A percentile compares a stretch with the other conserved stretches of the same genome.
Conservation (phyloP, 2,797 vertebrate species). For the Cossypha dichroa region DNA sequence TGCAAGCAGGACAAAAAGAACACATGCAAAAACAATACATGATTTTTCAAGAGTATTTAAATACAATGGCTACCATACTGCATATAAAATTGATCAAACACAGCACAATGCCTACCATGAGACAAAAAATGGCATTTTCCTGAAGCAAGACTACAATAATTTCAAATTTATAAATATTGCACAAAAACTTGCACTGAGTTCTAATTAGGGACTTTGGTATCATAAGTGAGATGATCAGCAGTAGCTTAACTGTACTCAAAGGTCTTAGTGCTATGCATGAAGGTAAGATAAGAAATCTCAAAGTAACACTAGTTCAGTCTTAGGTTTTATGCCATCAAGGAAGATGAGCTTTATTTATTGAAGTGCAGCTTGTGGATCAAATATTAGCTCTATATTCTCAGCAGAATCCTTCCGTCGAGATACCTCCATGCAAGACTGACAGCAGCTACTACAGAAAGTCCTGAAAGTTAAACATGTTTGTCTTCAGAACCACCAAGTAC, state of each 20-base stretch:
- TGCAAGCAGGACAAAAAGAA: not conserved
- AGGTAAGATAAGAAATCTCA: not conserved
- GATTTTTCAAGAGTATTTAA: not conserved
- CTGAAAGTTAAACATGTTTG: not conserved
- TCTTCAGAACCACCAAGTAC: not conserved
- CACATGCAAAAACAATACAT: not conserved
- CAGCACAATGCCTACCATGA: not conserved
- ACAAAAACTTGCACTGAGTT: not conserved
- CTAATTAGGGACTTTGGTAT: not conserved
- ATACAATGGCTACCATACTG: not conserved
- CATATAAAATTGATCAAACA: not conserved
- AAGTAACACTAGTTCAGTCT: not conserved
- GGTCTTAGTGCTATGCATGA: not conserved
- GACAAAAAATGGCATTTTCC: not conserved
- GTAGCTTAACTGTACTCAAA: not conserved
- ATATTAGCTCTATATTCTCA: not conserved
- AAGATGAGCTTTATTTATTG: not conserved
- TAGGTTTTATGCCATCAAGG: not conserved
- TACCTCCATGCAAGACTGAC: not conserved
- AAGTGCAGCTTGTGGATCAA: not conserved
- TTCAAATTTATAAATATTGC: not conserved
- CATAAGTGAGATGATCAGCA: not conserved
- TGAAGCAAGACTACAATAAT: not conserved
- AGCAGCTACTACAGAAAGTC: not conserved
- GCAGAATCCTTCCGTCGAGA: not conserved